Evolutionary conservation across 2,797 vertebrate species (phyloP).

Genomic region (Sebastes oblongus): DNA sequence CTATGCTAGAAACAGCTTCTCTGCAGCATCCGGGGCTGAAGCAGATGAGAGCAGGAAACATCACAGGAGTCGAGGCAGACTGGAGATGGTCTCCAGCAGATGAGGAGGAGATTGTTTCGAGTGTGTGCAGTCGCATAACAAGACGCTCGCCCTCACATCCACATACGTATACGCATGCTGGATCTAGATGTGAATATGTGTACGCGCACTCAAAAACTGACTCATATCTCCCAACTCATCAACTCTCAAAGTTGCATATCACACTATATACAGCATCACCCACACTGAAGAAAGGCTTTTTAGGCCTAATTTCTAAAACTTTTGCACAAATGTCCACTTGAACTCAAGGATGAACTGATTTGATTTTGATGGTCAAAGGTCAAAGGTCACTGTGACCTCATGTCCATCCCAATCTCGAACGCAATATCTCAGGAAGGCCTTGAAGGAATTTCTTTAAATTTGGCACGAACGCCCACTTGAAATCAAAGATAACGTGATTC

Average conservation of each 20-base stretch:
- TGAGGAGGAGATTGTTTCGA: constrained; percentile 61
- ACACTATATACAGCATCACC: neutral
- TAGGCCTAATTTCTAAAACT: neutral
- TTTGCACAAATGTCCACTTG: no score
- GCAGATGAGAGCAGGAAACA: constrained; percentile 59
- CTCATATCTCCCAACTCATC: constrained; percentile 25
- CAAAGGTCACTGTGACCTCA: no score
- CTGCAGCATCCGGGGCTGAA: constrained; percentile 41
- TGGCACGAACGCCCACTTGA: no score
- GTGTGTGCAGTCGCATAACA: constrained; percentile 19
- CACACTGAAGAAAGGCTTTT: neutral
- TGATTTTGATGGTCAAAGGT: no score
- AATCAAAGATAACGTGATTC: no score
- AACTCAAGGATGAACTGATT: no score
- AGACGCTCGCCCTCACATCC: constrained; percentile 36
- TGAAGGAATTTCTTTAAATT: no score
- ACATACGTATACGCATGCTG: neutral
- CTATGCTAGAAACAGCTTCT: constrained; percentile 55
- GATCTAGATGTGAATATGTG: neutral
- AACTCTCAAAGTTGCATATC: constrained; percentile 4
- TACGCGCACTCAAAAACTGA: neutral
- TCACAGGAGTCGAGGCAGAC: constrained; percentile 46
- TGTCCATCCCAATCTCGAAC: no score
- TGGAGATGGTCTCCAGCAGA: constrained; percentile 62
- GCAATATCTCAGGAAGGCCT: no score